Evolutionary conservation across 2,888 invertebrate genomes (phyloP), one percentile per base, ranked within the genome.

Genomic region (Erebia ligea): DNA sequence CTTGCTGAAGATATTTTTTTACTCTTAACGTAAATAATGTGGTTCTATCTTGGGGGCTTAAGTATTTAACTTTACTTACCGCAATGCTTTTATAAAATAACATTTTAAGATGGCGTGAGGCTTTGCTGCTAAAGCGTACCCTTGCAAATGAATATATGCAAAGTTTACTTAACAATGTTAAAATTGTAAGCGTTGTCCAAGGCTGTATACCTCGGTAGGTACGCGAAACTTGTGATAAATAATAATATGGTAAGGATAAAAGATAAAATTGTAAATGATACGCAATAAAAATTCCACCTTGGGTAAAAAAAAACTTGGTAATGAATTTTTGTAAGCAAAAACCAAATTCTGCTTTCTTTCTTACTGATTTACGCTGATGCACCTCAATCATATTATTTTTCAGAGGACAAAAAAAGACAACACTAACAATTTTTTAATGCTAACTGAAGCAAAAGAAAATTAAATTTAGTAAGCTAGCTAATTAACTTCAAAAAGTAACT

Each of bases 1-100:
- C 67, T 74, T 64, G 63, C 70, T 63, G 63, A 57, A 58, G 66
- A 59, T 66, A 66, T 66, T 57, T 67, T 71, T 72, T 73, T 65
- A 57, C 48, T 67, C 63, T 63, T 57, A 34, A 50, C 67, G 58
- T 50, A n/a, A n/a, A n/a, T 58, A 62, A 54, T 62, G 42, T 59
- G 52, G 10, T 61, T 63, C 42, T 68, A 68, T 70, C 67, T 68
- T 56, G 21, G 52, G 56, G 52, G 52, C 42, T 64, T 58, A 61
- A 61, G 52, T 59, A 58, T 58, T 69, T 64, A 64, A 69, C 42
- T 40, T 56, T 42, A 54, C 52, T 66, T 40, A 21, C 48, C 42
- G 63, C 21, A 48, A n/a, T n/a, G 13, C 34, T 65, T 63, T 65
- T 54, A 19, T 34, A 40, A 40, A 59, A 34, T 65, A 54, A n/a